Percentiles rank a stretch among this genome's conserved stretches.
Conservation (phyloP, 2,113 vertebrate genomes). For the Cottus gobio region DNA sequence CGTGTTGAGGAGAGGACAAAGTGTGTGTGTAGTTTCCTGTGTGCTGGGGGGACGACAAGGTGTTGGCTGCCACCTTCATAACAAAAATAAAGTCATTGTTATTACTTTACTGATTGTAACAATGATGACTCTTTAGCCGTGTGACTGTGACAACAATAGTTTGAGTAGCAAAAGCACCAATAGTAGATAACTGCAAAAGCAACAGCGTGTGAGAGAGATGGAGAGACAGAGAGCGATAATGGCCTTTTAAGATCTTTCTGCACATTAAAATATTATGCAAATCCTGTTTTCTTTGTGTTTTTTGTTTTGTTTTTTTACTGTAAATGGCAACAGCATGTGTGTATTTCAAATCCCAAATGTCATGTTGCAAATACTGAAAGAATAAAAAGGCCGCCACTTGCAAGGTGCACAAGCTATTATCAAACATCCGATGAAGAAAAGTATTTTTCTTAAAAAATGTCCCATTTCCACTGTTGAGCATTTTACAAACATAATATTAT, state of each 20-base stretch:
- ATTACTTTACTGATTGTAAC: conserved; percentile 20
- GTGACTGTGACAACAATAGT: neutral
- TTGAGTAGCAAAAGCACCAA: neutral
- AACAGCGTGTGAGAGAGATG: neutral
- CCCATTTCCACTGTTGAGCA: neutral
- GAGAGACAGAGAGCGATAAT: neutral
- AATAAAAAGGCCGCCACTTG: neutral
- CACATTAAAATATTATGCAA: neutral
- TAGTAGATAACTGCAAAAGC: neutral
- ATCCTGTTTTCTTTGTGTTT: neutral
- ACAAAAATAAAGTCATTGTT: conserved; percentile 64
- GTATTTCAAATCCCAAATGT: neutral
- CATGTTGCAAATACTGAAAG: neutral
- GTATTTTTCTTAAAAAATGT: neutral
- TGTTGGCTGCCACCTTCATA: conserved; percentile 92
- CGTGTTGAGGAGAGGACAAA: conserved; percentile 72
- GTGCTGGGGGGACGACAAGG: conserved; percentile 73
- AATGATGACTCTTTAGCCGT: neutral
- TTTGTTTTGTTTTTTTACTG: neutral
- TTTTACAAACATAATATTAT: neutral
- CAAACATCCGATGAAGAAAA: neutral
- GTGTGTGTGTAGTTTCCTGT: conserved; percentile 77
- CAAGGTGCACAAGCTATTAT: neutral
- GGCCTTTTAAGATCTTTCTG: neutral
- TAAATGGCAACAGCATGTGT: neutral